phyloP scores from a whole-genome alignment of 2,888 invertebrate genomes.

The Scaptomyza cyrtandrae region DNA sequence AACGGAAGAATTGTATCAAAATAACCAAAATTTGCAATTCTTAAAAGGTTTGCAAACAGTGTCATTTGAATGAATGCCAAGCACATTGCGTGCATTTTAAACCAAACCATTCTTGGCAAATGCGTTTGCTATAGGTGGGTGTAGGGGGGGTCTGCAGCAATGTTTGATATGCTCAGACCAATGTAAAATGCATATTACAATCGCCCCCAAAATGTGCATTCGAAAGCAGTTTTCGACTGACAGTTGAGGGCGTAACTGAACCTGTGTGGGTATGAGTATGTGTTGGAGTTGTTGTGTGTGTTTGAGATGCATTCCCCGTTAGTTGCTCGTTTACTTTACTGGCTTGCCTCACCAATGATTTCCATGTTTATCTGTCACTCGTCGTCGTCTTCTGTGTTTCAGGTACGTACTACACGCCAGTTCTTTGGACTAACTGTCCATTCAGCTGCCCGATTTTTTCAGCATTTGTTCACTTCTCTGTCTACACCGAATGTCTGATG shows the following conservation, averaged over 20 bases:
- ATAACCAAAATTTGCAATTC: too few species aligned
- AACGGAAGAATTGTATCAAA: too few species aligned
- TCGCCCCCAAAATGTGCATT: conserved; percentile 63
- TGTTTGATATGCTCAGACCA: conserved; percentile 40
- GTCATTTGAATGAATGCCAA: conserved; percentile 37
- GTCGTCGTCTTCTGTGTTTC: conserved; percentile 37
- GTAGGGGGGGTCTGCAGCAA: conserved; percentile 3
- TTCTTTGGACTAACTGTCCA: conserved; percentile 36
- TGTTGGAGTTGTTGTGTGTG: not conserved
- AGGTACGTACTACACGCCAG: conserved; percentile 18
- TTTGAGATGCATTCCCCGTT: conserved; percentile 17
- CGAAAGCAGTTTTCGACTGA: conserved; percentile 68
- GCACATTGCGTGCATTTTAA: conserved; percentile 18
- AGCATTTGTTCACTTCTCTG: conserved; percentile 3
- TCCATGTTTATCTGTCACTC: conserved; percentile 62
- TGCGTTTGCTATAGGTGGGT: conserved; percentile 10
- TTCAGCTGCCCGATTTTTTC: not conserved
- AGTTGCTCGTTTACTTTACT: conserved; percentile 57
- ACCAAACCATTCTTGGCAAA: conserved; percentile 30
- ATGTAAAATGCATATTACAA: conserved; percentile 53
- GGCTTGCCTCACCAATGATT: conserved; percentile 58
- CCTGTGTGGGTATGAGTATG: not conserved
- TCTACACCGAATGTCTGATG: conserved; percentile 1
- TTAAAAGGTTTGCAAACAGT: not conserved
- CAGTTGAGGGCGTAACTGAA: conserved; percentile 33